Conservation (phyloP, 2,888 invertebrate genomes). For the Eurois occulta region DNA sequence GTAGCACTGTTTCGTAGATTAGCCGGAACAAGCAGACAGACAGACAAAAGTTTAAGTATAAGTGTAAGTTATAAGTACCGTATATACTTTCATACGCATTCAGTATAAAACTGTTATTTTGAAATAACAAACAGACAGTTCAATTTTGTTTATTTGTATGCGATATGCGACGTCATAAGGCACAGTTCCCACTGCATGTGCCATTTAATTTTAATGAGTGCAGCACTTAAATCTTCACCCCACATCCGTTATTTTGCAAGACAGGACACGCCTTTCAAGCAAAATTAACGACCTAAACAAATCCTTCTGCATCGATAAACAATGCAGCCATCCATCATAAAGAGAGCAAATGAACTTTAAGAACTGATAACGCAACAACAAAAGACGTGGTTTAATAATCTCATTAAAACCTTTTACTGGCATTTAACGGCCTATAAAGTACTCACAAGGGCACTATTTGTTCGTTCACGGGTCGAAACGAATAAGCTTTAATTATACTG, state of each 20-base stretch:
- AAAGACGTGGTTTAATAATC: conserved; percentile 77
- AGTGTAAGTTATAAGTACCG: too few species aligned
- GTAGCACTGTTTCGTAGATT: too few species aligned
- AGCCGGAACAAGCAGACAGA: too few species aligned
- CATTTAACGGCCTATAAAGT: conserved; percentile 85
- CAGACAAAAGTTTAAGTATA: too few species aligned
- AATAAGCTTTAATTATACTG: conserved; percentile 75
- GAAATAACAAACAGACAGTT: too few species aligned
- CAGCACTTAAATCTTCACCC: not conserved
- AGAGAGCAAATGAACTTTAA: conserved; percentile 66
- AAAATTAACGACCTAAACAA: conserved; percentile 40
- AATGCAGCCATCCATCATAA: conserved; percentile 58
- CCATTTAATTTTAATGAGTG: conserved; percentile 22
- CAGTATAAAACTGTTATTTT: too few species aligned
- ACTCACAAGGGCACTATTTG: conserved; percentile 82
- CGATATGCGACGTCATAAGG: not conserved
- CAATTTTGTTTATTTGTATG: too few species aligned
- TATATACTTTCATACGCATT: too few species aligned
- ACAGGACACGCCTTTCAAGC: conserved; percentile 27
- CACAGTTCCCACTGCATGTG: conserved; percentile 3
- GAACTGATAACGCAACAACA: conserved; percentile 71
- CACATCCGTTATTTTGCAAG: conserved; percentile 45
- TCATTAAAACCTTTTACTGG: conserved; percentile 86
- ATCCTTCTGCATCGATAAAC: conserved; percentile 52
- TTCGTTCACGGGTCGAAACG: conserved; percentile 68